Conservation (phyloP, 2,888 invertebrate genomes). For the Caenorhabditis afra region DNA sequence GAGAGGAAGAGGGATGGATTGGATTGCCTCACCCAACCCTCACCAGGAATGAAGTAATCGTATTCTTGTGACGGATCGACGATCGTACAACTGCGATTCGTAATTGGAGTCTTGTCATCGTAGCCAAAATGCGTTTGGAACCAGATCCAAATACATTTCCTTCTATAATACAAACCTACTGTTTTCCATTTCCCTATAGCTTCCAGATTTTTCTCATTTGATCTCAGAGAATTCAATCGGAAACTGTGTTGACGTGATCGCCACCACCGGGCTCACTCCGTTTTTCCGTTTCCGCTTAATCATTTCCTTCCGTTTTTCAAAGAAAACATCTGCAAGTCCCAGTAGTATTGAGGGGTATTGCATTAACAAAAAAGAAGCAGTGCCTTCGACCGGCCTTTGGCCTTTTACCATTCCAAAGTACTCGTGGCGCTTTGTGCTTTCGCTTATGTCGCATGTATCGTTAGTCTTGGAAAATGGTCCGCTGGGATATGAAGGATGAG, state of each 20-base stretch:
- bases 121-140: neutral
- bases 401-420: constrained; percentile 30
- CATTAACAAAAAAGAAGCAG: constrained; percentile 12
- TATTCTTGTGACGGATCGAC: neutral
- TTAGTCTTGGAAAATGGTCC: constrained; percentile 48
- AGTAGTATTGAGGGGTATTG: constrained; percentile 43
- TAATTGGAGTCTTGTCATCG: neutral
- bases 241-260: neutral
- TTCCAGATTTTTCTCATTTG: neutral
- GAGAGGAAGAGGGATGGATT: neutral
- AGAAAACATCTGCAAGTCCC: constrained; percentile 36
- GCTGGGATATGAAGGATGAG: constrained; percentile 27
- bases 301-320: constrained; percentile 11
- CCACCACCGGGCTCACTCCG: constrained; percentile 2
- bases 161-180: neutral
- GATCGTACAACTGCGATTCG: neutral
- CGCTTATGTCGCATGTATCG: constrained; percentile 48
- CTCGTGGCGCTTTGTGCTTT: constrained; percentile 21
- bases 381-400: constrained; percentile 22
- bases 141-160: neutral
- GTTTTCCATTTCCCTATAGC: neutral
- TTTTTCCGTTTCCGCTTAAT: constrained; percentile 19
- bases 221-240: neutral
- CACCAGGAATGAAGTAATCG: constrained; percentile 11
- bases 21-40: constrained; percentile 1